Evolutionary conservation across 2,113 vertebrate genomes (phyloP).

Genomic region (Ceratotherium simum): DNA sequence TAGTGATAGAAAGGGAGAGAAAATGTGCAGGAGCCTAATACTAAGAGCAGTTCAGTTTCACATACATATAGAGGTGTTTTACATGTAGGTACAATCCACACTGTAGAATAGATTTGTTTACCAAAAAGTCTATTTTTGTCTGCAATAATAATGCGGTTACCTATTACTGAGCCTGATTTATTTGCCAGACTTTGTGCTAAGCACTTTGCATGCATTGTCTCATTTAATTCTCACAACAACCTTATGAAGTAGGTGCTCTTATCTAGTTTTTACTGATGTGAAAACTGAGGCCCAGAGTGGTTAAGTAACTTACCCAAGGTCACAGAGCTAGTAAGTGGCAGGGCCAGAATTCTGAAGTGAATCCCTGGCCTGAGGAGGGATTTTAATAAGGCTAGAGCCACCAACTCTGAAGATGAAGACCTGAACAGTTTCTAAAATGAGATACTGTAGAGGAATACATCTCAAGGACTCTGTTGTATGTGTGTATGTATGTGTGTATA

Average conservation of each 20-base stretch:
- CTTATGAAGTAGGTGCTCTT: not conserved
- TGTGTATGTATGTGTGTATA: not conserved
- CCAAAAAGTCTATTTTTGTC: conserved; percentile 17
- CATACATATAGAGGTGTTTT: not conserved
- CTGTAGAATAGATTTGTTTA: not conserved
- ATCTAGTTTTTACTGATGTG: not conserved
- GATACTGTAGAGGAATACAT: not conserved
- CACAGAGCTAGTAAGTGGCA: not conserved
- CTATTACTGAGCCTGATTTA: not conserved
- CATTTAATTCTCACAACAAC: conserved; percentile 24
- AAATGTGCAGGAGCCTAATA: not conserved
- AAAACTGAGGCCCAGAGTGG: conserved; percentile 38
- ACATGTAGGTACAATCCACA: not conserved
- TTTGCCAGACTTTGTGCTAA: conserved; percentile 9
- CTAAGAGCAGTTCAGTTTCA: not conserved
- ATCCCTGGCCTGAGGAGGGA: not conserved
- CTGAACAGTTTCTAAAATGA: not conserved
- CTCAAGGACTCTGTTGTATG: conserved; percentile 39
- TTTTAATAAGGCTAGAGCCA: conserved; percentile 17
- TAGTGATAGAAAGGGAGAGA: not conserved
- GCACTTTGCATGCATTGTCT: not conserved
- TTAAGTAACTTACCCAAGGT: conserved; percentile 1
- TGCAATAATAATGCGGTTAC: not conserved
- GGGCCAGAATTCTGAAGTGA: conserved; percentile 46
- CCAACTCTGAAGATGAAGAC: not conserved